Percentiles rank a stretch among this genome's conserved stretches.
phyloP scores from a whole-genome alignment of 2,797 vertebrate genomes.

The Lophius americanus region DNA sequence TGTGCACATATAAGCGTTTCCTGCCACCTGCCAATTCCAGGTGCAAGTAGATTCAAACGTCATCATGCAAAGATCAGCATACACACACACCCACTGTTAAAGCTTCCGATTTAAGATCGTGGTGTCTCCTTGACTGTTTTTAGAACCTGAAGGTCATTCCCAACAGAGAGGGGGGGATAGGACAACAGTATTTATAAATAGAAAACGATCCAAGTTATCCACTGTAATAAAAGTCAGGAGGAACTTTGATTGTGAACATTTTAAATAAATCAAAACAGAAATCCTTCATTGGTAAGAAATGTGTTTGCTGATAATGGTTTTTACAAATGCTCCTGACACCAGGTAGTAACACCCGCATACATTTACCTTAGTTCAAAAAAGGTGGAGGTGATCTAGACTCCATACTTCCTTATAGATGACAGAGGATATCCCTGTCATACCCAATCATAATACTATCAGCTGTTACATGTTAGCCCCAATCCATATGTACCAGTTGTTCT shows the following conservation, averaged over 20 bases:
- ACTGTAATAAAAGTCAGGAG: not conserved
- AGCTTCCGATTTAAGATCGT: constrained; percentile 33
- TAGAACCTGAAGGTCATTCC: constrained; percentile 64
- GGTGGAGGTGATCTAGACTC: too few relatives aligned
- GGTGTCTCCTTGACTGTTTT: constrained; percentile 69
- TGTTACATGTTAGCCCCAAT: too few relatives aligned
- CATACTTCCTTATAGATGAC: too few relatives aligned
- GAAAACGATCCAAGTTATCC: constrained; percentile 4
- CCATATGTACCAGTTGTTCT: too few relatives aligned
- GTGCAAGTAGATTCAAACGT: constrained; percentile 16
- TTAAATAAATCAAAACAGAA: not conserved
- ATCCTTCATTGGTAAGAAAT: not conserved
- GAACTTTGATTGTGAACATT: too few relatives aligned
- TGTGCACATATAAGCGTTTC: not conserved
- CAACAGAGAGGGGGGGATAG: constrained; percentile 31
- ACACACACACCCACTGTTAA: constrained; percentile 20
- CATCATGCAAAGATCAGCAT: constrained; percentile 18
- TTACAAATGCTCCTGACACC: too few relatives aligned
- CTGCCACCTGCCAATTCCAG: constrained; percentile 11
- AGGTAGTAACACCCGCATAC: too few relatives aligned
- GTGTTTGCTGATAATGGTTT: too few relatives aligned
- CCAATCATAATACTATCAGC: too few relatives aligned
- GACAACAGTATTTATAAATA: constrained; percentile 23
- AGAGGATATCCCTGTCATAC: too few relatives aligned
- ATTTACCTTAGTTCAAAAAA: too few relatives aligned